Evolutionary conservation across 35 echinoderm and acorn worm species (phyloP).

Genomic region (Diadema setosum): DNA sequence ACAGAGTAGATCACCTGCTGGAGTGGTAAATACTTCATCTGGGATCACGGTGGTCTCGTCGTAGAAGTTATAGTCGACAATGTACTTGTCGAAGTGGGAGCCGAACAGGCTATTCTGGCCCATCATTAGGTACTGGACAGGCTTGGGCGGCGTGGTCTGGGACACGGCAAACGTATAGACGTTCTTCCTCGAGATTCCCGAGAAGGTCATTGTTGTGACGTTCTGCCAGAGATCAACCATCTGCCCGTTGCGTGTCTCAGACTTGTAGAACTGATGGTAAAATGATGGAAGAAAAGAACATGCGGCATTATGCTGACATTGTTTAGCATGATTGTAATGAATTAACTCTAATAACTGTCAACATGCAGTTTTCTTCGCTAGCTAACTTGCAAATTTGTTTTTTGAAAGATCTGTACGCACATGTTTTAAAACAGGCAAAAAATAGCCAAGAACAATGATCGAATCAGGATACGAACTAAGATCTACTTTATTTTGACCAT

Average conservation of each 20-base stretch:
- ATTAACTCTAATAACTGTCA: too few species aligned
- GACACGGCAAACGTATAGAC: constrained; percentile 70
- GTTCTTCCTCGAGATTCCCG: background rate
- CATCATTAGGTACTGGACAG: constrained; percentile 82
- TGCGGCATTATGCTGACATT: too few species aligned
- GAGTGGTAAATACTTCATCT: constrained; percentile 21
- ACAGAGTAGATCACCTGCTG: constrained; percentile 74
- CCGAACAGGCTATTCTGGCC: constrained; percentile 72
- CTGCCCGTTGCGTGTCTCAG: background rate
- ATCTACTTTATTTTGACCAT: too few species aligned
- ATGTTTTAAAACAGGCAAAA: too few species aligned
- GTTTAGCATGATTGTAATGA: too few species aligned
- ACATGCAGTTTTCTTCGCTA: too few species aligned
- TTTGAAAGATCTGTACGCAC: too few species aligned
- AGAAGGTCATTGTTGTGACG: background rate
- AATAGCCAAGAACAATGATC: too few species aligned
- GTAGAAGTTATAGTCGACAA: constrained; percentile 64
- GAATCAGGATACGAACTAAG: too few species aligned
- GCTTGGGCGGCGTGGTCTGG: background rate
- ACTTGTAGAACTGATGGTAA: background rate
- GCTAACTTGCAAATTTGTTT: too few species aligned
- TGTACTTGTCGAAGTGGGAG: constrained; percentile 86
- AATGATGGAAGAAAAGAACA: too few species aligned
- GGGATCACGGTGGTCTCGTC: constrained; percentile 38
- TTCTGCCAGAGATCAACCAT: background rate